Base-by-base conservation (phyloP, 2,113 vertebrate genomes). In the Nycticebus coucang region DNA sequence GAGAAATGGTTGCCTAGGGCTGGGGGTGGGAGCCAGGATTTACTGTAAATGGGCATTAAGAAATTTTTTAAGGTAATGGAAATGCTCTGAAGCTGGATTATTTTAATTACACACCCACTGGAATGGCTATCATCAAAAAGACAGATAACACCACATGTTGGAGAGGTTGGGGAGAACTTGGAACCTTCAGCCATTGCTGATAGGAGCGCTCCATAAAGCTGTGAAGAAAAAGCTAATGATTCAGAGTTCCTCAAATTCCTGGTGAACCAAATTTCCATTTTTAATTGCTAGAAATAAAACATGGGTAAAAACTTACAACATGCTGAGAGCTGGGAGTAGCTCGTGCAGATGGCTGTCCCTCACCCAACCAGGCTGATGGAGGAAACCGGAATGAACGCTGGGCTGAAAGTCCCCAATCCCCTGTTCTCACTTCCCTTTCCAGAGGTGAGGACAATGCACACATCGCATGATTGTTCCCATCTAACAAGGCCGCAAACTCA, bases 201-300 rank as follows among this genome's bases (percentile, higher is more conserved):
- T 50, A 50, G 45, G 45, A 50, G 8, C 8, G 45, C 4, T 69
- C 64, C n/a, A n/a, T 57, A 83, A 93, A 84, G 19, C n/a, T 80
- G 35, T n/a, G 35, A 77, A 71, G 35, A 7, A 77, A 77, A 68
- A n/a, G 53, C 53, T 72, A 82, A 62, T 21, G 87, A 77, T 28
- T 89, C 37, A 22, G 33, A 86, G 12, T 89, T 96, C 28, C 92
- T 95, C 21, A 90, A 71, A 81, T 95, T 85, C 75, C 72, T 33
- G 50, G 26, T 50, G n/a, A 85, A 37, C 33, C 50, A 91, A 94
- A 91, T 79, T 78, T 96, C 78, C 26, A 45, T 37, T 82, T 87
- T 89, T 92, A 93, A 62, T 72, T 93, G 15, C 69, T 87, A 71
- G n/a, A 91, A 91, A 91, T 74, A 59, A 91, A 95, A 96, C 45